Percentiles rank a stretch among this genome's conserved stretches.
Conservation (phyloP, 2,888 invertebrate species). For the Rhagonycha lutea region DNA sequence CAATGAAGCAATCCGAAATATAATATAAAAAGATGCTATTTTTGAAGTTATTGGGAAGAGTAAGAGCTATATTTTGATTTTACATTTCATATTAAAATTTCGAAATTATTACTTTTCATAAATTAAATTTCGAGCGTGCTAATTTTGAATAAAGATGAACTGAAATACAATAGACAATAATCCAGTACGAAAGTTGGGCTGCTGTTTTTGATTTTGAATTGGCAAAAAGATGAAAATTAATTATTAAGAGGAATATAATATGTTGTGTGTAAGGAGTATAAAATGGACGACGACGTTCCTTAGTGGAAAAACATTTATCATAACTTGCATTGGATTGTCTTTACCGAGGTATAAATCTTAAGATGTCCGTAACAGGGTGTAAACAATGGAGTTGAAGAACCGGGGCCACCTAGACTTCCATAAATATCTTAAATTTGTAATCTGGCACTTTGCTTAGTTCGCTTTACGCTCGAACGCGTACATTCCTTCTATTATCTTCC, state of each 20-base stretch:
- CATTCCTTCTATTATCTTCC: constrained; percentile 50
- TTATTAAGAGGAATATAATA: not conserved
- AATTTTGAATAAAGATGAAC: not conserved
- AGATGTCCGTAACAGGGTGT: constrained; percentile 55
- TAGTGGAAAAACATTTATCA: constrained; percentile 40
- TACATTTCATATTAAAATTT: too few species aligned
- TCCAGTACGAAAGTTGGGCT: not conserved
- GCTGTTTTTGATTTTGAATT: not conserved
- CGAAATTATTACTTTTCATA: not conserved
- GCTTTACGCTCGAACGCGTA: constrained; percentile 50
- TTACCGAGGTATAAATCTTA: constrained; percentile 50
- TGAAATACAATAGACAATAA: not conserved
- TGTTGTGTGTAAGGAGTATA: constrained; percentile 4
- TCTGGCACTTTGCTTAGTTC: constrained; percentile 51
- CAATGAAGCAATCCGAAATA: too few species aligned
- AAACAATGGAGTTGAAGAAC: constrained; percentile 56
- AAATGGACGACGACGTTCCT: constrained; percentile 13
- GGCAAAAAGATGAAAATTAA: not conserved
- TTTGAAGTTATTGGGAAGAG: too few species aligned
- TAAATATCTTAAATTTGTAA: constrained; percentile 55
- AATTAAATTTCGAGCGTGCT: not conserved
- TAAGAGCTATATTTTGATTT: too few species aligned
- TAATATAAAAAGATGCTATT: too few species aligned
- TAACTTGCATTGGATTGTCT: constrained; percentile 44
- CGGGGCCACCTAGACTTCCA: constrained; percentile 53